phyloP scores from a whole-genome alignment of 2,797 vertebrate genomes.

The Emydoidea blandingii region DNA sequence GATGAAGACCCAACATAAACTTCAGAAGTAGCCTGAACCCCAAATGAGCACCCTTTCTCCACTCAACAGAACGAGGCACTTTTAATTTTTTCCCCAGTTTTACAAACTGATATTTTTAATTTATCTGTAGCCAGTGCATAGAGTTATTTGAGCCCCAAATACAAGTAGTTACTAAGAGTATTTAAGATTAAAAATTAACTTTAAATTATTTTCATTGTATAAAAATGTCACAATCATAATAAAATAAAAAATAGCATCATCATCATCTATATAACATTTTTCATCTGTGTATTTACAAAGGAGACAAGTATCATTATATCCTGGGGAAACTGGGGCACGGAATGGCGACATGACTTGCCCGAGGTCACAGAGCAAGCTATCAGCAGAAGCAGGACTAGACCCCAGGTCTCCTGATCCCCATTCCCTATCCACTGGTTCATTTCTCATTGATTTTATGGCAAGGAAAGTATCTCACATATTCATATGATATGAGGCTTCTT shows the following conservation, averaged over 20 bases:
- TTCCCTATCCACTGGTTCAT: not conserved
- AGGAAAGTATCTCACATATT: not conserved
- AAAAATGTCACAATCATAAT: not conserved
- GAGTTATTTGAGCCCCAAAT: not conserved
- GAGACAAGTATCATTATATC: not conserved
- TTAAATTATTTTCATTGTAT: not conserved
- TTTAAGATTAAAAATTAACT: not conserved
- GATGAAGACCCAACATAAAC: not conserved
- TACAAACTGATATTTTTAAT: conserved; percentile 24
- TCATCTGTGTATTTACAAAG: not conserved
- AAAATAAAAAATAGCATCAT: not conserved
- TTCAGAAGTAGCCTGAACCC: not conserved
- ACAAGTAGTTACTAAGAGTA: not conserved
- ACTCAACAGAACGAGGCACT: not conserved
- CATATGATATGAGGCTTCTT: not conserved
- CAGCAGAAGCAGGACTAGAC: not conserved
- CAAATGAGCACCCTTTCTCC: not conserved
- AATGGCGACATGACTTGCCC: not conserved
- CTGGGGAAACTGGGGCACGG: fast-evolving
- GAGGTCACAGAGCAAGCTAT: not conserved
- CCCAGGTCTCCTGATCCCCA: not conserved
- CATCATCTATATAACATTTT: not conserved
- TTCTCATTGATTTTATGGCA: not conserved
- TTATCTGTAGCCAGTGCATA: not conserved
- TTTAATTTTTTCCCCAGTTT: not conserved